Evolutionary conservation across 1,140 invertebrate genomes (phyloP).

Genomic region (Aricia agestis): DNA sequence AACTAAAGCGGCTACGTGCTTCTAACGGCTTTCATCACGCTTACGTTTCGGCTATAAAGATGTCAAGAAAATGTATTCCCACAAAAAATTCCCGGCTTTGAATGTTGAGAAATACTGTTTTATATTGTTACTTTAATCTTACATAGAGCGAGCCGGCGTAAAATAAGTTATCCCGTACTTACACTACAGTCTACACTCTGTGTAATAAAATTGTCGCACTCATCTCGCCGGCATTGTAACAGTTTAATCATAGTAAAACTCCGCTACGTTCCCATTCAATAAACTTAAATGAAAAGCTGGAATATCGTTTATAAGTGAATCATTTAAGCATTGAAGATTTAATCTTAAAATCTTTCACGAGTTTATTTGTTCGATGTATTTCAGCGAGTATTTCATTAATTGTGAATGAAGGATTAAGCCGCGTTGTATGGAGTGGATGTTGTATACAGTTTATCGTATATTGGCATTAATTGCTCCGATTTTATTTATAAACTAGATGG

Average conservation of each 20-base stretch:
- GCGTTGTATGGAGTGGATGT: not conserved
- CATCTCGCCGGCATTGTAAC: slow-evolving; percentile 8
- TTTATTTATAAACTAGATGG: not conserved
- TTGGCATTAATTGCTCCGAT: not conserved
- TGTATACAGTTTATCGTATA: not conserved
- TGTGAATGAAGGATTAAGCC: slow-evolving; percentile 8
- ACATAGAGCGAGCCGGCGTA: slow-evolving; percentile 18
- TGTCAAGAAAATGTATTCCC: slow-evolving; percentile 9
- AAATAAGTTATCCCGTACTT: slow-evolving; percentile 21
- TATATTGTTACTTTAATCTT: slow-evolving; percentile 25
- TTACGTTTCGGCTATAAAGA: slow-evolving; percentile 7
- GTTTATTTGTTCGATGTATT: slow-evolving; percentile 6
- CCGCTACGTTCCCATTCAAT: not conserved
- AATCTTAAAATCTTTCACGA: slow-evolving; percentile 11
- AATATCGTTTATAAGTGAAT: slow-evolving; percentile 14
- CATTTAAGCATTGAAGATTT: slow-evolving; percentile 7
- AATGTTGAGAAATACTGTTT: slow-evolving; percentile 16
- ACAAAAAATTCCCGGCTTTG: not conserved
- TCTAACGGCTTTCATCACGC: slow-evolving; percentile 8
- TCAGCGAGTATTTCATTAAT: not conserved
- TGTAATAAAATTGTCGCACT: slow-evolving; percentile 21
- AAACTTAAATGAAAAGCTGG: slow-evolving; percentile 2
- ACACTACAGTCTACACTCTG: slow-evolving; percentile 18
- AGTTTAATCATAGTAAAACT: slow-evolving; percentile 13
- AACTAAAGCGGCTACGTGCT: slow-evolving; percentile 8